Evolutionary conservation across 2,888 invertebrate species (phyloP).

Genomic region (Synergus laeviventris): DNA sequence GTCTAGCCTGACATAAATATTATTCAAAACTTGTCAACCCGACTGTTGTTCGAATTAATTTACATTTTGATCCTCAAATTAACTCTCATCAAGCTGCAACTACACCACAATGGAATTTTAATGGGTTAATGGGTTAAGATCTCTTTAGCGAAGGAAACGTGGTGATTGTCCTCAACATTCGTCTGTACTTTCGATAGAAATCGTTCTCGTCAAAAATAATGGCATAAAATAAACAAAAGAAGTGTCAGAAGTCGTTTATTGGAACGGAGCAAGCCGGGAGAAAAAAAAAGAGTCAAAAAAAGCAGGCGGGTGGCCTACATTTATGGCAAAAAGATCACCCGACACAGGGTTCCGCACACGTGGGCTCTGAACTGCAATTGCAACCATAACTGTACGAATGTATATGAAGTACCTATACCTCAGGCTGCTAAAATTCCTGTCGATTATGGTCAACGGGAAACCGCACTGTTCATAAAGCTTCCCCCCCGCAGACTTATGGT

Average conservation of each 20-base stretch:
- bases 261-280: slow-evolving; percentile 44
- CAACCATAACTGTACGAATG: slow-evolving; percentile 43
- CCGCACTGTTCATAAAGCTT: slow-evolving; percentile 27
- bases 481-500: slow-evolving; percentile 5
- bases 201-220: slow-evolving; percentile 28
- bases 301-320: slow-evolving; percentile 28
- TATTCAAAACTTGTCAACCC: no score
- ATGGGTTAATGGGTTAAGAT: slow-evolving; percentile 2
- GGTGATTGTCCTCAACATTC: neutral
- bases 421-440: slow-evolving; percentile 27
- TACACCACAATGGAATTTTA: neutral
- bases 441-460: slow-evolving; percentile 32
- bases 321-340: slow-evolving; percentile 29
- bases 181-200: slow-evolving; percentile 4
- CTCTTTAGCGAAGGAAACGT: neutral
- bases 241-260: slow-evolving; percentile 42
- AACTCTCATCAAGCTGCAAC: neutral
- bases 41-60: no score
- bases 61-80: neutral
- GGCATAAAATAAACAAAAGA: slow-evolving; percentile 25
- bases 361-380: slow-evolving; percentile 41
- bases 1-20: no score
- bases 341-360: slow-evolving; percentile 43
- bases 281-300: slow-evolving; percentile 42
- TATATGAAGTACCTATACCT: slow-evolving; percentile 28